Base-by-base conservation (phyloP, 2,888 invertebrate genomes). In the Dynastes tityus region DNA sequence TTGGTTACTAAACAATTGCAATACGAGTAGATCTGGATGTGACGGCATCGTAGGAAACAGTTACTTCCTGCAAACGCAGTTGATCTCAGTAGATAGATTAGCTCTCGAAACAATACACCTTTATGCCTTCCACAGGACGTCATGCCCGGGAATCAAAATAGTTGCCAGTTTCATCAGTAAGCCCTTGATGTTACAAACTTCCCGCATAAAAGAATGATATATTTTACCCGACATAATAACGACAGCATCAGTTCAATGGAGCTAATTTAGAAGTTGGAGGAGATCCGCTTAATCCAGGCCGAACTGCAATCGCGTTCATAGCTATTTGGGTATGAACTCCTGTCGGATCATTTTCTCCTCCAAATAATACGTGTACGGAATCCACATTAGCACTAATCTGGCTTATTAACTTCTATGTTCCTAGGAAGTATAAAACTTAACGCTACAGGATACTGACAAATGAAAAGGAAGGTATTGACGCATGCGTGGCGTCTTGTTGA, bases 281-380 rank as follows among this genome's bases (percentile, higher is more conserved):
- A 55, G 55, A 55, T 55, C 55, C 55, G 8, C 55, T 55, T 55
- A 55, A 55, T 13, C 55, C n/a, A 55, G 55, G 11, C 22, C 55
- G 22, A 22, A 8, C n/a, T n/a, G 22, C 3, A 22, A 55, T 55
- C 55, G 55, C 55, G 22, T 55, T 55, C 55, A 55, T 55, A 55
- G 3, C 55, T 55, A 55, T 16, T n/a, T 55, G 22, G 55, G 11
- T 37, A 55, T 1, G 55, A 2, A 55, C 6, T 2, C 55, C n/a
- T 16, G 11, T 11, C 3, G 45, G 45, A 55, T 16, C 13, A 16
- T 55, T 22, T 16, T 22, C 55, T 55, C 4, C 55, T 55, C 22
- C 55, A 13, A 55, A 55, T n/a, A 55, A n/a, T 55, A 16, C 55
- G 55, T 55, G 55, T 55, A 8, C 22, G 22, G 13, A 55, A 22